These are phyloP conservation scores for Nyctalus aviator DNA, from an alignment of 2,797 vertebrate species.

Conservation along the genomic window DNA sequence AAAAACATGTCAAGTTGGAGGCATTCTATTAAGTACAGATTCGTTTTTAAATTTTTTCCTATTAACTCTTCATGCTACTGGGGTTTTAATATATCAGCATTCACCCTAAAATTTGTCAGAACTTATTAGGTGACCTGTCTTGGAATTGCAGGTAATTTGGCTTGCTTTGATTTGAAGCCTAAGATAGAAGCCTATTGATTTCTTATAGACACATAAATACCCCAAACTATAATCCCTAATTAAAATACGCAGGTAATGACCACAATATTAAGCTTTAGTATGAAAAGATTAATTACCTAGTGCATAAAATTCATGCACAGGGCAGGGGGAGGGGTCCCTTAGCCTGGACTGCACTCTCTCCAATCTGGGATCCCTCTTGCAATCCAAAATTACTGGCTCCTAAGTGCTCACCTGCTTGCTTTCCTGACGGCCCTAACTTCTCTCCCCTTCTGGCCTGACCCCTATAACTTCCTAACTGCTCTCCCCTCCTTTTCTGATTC, in stretches of 20 bases:
- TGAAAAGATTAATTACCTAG: neutral
- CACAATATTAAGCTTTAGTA: conserved; percentile 42
- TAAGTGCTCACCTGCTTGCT: too few species aligned
- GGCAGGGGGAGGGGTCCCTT: too few species aligned
- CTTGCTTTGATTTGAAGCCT: conserved; percentile 70
- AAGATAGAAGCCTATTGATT: neutral
- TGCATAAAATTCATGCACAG: too few species aligned
- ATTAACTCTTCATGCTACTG: conserved; percentile 70
- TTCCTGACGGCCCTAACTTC: too few species aligned
- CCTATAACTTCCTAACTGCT: too few species aligned
- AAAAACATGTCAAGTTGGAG: conserved; percentile 82
- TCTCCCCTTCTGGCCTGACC: too few species aligned
- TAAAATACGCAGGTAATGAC: conserved; percentile 52
- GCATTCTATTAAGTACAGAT: conserved; percentile 75
- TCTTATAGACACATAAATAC: conserved; percentile 61
- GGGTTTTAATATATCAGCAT: conserved; percentile 53
- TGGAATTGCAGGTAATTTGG: conserved; percentile 25
- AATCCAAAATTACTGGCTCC: too few species aligned
- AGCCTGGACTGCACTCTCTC: too few species aligned
- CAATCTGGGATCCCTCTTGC: too few species aligned
- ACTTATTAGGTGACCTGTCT: neutral
- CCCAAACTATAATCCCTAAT: conserved; percentile 31
- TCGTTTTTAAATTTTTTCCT: conserved; percentile 64
- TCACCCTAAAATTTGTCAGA: conserved; percentile 45
- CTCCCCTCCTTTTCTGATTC: too few species aligned